Conservation (phyloP, 2,113 vertebrate species). For the Galemys pyrenaicus region DNA sequence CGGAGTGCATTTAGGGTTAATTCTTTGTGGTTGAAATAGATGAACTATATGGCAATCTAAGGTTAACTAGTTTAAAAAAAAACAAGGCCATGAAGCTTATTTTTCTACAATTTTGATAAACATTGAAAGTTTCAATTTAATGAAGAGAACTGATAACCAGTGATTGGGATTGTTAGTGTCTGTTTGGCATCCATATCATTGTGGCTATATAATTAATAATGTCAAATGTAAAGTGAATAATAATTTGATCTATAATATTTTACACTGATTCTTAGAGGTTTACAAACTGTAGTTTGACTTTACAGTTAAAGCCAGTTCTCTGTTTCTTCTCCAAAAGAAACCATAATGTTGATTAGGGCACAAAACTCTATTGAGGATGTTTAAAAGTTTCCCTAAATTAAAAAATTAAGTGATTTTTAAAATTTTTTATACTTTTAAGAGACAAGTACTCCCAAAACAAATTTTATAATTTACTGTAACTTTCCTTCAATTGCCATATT, state of each 20-base stretch:
- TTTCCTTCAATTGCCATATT: conserved; percentile 15
- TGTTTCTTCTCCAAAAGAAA: background rate
- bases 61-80: background rate
- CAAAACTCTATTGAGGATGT: background rate
- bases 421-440: background rate
- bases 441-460: background rate
- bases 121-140: background rate
- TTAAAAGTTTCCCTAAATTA: background rate
- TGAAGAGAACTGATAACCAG: background rate
- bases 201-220: background rate
- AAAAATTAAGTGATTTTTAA: conserved; percentile 31
- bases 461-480: background rate
- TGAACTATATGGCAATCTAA: background rate
- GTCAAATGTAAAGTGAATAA: background rate
- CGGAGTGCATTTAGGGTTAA: background rate
- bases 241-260: background rate
- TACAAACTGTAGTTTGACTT: background rate
- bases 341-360: background rate
- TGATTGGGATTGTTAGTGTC: background rate
- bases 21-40: background rate
- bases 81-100: background rate
- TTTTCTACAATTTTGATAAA: background rate
- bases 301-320: background rate
- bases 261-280: background rate
- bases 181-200: background rate